Percentiles rank a stretch among this genome's conserved stretches.
Conservation (phyloP, 2,797 vertebrate species). For the Chelmon rostratus region DNA sequence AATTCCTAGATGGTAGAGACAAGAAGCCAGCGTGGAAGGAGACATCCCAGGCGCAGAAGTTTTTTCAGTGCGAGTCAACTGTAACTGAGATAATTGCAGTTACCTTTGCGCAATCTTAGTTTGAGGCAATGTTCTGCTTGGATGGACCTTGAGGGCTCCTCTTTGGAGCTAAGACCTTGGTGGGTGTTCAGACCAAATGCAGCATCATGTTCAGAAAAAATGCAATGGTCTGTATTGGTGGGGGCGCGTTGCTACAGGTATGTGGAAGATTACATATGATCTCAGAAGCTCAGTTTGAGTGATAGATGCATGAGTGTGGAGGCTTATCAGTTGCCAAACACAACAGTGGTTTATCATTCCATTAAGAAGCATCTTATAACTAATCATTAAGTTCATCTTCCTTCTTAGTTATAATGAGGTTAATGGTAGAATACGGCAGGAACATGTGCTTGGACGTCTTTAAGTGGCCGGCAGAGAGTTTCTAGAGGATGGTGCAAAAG, state of each 20-base stretch:
- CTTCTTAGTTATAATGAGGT: not conserved
- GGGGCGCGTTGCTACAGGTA: conserved; percentile 16
- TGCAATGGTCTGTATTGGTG: not conserved
- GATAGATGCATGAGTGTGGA: conserved; percentile 7
- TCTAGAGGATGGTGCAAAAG: not conserved
- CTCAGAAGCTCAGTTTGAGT: conserved; percentile 4
- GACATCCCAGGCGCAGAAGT: not conserved
- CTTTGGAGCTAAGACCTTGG: conserved; percentile 9
- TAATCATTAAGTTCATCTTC: not conserved
- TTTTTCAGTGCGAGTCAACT: conserved; percentile 9
- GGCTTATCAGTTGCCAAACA: not conserved
- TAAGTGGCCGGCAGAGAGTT: not conserved
- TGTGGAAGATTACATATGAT: conserved; percentile 9
- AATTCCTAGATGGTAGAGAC: conserved; percentile 63
- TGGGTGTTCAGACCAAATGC: conserved; percentile 33
- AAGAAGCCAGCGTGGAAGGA: conserved; percentile 45
- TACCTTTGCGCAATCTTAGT: conserved; percentile 51
- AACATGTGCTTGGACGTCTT: conserved; percentile 27
- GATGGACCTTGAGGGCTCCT: conserved; percentile 30
- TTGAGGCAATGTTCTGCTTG: conserved; percentile 31
- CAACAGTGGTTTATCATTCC: not conserved
- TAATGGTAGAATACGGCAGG: conserved; percentile 1
- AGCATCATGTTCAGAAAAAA: conserved; percentile 14
- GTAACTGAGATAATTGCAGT: conserved; percentile 50
- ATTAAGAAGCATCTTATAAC: not conserved